phyloP scores from a whole-genome alignment of 2,888 invertebrate genomes.

The Trissoscelio sp. region DNA sequence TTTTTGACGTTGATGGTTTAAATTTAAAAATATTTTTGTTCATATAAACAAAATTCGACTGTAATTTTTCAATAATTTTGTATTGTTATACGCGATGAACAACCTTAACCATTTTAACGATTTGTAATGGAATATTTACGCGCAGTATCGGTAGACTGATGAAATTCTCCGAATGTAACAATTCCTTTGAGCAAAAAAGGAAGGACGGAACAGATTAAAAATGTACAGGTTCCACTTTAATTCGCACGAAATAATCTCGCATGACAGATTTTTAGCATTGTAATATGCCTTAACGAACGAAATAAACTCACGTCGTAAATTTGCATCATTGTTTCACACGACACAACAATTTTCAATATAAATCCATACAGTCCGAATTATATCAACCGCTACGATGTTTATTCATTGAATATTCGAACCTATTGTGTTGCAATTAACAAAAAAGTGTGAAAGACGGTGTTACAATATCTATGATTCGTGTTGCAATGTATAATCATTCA shows the following conservation, averaged over 20 bases:
- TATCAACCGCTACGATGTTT: slow-evolving; percentile 34
- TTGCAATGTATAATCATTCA: slow-evolving; percentile 27
- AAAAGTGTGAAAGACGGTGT: slow-evolving; percentile 53
- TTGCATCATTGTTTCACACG: slow-evolving; percentile 50
- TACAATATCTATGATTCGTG: slow-evolving; percentile 42
- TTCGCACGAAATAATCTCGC: slow-evolving; percentile 50
- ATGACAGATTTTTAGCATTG: slow-evolving; percentile 45
- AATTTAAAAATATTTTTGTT: too few species aligned
- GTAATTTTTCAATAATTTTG: background rate
- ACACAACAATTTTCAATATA: slow-evolving; percentile 34
- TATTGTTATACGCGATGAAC: too few species aligned
- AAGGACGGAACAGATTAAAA: slow-evolving; percentile 50
- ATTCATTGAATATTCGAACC: slow-evolving; percentile 35
- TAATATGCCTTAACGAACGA: slow-evolving; percentile 35
- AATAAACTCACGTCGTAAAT: slow-evolving; percentile 59
- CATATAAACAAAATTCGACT: too few species aligned
- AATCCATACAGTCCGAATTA: slow-evolving; percentile 27
- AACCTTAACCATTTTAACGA: too few species aligned
- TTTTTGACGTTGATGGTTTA: too few species aligned
- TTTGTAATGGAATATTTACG: slow-evolving; percentile 28
- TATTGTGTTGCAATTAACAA: slow-evolving; percentile 46
- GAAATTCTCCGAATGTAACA: slow-evolving; percentile 31
- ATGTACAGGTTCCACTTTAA: slow-evolving; percentile 51
- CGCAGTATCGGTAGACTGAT: slow-evolving; percentile 4
- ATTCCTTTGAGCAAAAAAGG: slow-evolving; percentile 40